Evolutionary conservation across 2,888 invertebrate genomes (phyloP).

Genomic region (Catocala fraxini): DNA sequence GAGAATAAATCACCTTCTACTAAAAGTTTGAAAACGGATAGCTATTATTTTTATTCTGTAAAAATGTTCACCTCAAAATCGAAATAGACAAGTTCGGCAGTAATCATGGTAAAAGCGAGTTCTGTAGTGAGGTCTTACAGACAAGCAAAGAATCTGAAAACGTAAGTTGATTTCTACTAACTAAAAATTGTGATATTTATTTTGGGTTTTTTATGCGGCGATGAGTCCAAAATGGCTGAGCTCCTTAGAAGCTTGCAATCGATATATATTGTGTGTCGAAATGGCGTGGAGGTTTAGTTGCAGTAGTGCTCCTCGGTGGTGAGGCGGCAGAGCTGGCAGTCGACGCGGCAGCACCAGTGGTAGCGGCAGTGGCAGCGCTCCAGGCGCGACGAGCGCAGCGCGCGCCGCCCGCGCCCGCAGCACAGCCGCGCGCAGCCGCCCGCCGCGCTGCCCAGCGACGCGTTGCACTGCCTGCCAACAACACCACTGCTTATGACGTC

Average conservation of each 20-base stretch:
- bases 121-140: too few species aligned
- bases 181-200: too few species aligned
- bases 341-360: slow-evolving; percentile 95
- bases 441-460: slow-evolving; percentile 87
- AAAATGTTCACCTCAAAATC: too few species aligned
- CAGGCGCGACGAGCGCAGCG: slow-evolving; percentile 89
- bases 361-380: slow-evolving; percentile 95
- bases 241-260: not conserved
- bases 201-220: too few species aligned
- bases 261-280: not conserved
- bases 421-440: slow-evolving; percentile 94
- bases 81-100: too few species aligned
- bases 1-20: too few species aligned
- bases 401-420: slow-evolving; percentile 93
- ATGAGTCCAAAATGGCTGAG: not conserved
- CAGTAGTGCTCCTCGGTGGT: slow-evolving; percentile 92
- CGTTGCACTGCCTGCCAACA: slow-evolving; percentile 90
- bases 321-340: slow-evolving; percentile 93
- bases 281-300: slow-evolving; percentile 75
- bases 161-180: too few species aligned
- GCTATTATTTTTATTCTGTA: too few species aligned
- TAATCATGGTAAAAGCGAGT: too few species aligned
- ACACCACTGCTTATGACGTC: too few species aligned
- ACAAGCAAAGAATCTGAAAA: too few species aligned
- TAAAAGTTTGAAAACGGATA: too few species aligned